Evolutionary conservation across 2,113 vertebrate genomes (phyloP).

Genomic region (Anthoscopus minutus): DNA sequence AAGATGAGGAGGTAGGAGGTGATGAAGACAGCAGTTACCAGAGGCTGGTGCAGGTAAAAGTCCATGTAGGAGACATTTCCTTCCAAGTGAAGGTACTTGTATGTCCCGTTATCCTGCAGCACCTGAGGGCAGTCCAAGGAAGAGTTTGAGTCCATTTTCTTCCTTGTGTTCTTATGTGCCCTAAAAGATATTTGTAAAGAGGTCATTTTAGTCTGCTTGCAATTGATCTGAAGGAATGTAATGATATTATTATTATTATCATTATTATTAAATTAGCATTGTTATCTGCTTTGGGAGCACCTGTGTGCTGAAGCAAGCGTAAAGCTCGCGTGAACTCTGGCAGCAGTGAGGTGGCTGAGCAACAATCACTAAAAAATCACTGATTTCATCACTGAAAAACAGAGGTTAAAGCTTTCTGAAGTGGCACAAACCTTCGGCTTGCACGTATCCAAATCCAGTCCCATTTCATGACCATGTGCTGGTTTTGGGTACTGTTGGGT

Average conservation of each 20-base stretch:
- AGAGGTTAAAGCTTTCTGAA: neutral
- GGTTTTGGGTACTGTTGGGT: neutral
- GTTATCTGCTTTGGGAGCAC: neutral
- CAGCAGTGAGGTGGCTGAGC: neutral
- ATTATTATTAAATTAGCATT: no score
- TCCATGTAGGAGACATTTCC: conserved; percentile 83
- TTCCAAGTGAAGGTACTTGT: conserved; percentile 15
- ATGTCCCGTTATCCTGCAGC: neutral
- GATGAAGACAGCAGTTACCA: conserved; percentile 83
- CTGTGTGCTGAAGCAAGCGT: neutral
- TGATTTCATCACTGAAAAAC: neutral
- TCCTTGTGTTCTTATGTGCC: conserved; percentile 64
- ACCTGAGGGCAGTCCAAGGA: neutral
- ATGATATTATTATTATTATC: neutral
- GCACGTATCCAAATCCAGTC: neutral
- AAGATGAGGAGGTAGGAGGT: conserved; percentile 91
- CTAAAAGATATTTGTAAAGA: neutral
- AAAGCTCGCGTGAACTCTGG: fast-evolving
- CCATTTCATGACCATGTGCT: neutral
- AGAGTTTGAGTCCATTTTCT: conserved; percentile 63
- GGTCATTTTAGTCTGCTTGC: neutral
- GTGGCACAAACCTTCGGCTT: neutral
- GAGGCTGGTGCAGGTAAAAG: conserved; percentile 86
- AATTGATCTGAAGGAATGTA: no score
- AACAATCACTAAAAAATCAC: neutral